Evolutionary conservation across 2,888 invertebrate species (phyloP).

Genomic region (Sarcophaga caerulescens): DNA sequence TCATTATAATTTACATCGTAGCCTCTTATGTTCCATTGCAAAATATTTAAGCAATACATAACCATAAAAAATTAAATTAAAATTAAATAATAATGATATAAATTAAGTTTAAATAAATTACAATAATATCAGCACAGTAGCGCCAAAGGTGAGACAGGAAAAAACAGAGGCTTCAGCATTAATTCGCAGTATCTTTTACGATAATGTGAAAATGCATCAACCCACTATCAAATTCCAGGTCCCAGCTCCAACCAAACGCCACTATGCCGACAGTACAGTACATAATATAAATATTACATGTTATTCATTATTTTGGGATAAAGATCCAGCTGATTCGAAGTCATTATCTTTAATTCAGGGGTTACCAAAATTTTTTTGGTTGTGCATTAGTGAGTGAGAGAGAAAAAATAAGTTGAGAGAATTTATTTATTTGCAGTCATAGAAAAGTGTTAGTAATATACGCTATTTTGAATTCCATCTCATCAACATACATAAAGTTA

Average conservation of each 20-base stretch:
- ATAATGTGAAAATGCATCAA: too few relatives aligned
- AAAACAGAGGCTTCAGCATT: background rate
- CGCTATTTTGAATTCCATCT: too few relatives aligned
- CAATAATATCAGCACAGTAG: background rate
- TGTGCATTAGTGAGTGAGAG: too few relatives aligned
- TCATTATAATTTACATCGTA: conserved; percentile 41
- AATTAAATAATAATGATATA: background rate
- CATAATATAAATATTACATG: background rate
- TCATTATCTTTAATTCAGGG: too few relatives aligned
- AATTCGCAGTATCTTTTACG: too few relatives aligned
- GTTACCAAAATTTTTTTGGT: too few relatives aligned
- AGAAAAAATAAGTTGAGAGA: too few relatives aligned
- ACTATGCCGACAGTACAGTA: background rate
- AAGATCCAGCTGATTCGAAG: background rate
- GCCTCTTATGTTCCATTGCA: background rate
- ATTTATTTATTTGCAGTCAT: too few relatives aligned
- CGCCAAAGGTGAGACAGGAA: background rate
- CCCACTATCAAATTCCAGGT: too few relatives aligned
- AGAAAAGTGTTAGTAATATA: too few relatives aligned
- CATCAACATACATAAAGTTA: too few relatives aligned
- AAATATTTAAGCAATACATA: conserved; percentile 13
- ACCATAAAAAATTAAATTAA: background rate
- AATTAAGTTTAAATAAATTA: background rate
- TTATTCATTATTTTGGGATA: conserved; percentile 1
- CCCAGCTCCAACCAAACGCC: background rate